Evolutionary conservation across 2,797 vertebrate genomes (phyloP).

Genomic region (Darevskia nairensis): DNA sequence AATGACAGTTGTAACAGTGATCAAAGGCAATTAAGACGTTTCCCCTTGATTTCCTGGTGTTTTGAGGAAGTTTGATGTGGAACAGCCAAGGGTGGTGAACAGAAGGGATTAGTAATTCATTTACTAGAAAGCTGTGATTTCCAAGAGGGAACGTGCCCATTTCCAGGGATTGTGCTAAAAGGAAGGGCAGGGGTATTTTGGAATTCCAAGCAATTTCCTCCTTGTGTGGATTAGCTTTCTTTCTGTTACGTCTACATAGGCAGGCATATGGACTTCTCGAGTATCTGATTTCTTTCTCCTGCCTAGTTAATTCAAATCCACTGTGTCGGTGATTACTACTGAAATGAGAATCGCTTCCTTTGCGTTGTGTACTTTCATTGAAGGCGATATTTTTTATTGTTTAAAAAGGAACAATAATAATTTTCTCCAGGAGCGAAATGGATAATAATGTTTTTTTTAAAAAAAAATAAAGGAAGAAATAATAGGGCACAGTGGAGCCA

Average conservation of each 20-base stretch:
- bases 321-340: constrained; percentile 56
- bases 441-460: not conserved
- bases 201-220: constrained; percentile 88
- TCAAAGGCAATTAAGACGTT: constrained; percentile 6
- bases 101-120: constrained; percentile 49
- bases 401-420: constrained; percentile 14
- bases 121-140: constrained; percentile 61
- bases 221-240: constrained; percentile 58
- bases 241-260: constrained; percentile 67
- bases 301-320: constrained; percentile 59
- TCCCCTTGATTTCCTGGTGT: constrained; percentile 2
- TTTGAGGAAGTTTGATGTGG: constrained; percentile 21
- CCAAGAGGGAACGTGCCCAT: constrained; percentile 84
- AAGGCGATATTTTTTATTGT: not conserved
- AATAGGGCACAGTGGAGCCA: not conserved
- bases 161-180: constrained; percentile 92
- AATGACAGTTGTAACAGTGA: not conserved
- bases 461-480: not conserved
- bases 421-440: not conserved
- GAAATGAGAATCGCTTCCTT: constrained; percentile 56
- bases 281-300: constrained; percentile 60
- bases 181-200: constrained; percentile 84
- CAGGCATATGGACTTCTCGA: constrained; percentile 62
- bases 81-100: constrained; percentile 42
- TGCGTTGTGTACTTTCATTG: constrained; percentile 49